Base-by-base conservation (phyloP, 2,888 invertebrate species). In the Dasysyrphus albostriatus region DNA sequence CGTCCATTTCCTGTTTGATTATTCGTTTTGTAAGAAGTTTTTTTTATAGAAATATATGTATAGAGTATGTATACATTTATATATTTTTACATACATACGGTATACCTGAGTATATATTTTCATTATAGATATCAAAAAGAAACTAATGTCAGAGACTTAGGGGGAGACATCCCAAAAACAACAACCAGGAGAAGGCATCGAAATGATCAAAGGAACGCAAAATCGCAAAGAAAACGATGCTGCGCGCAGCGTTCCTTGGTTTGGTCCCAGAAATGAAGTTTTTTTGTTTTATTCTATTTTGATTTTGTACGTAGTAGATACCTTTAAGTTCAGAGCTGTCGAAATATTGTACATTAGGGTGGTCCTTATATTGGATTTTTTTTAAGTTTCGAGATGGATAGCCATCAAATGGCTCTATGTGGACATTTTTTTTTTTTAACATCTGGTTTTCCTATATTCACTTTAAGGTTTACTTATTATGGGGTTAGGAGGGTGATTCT, bases 1-100 rank as follows among this genome's bases (percentile, higher is more conserved):
- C 70, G 75, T 83, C 87, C 75, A 76, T 87, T 87, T 87, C 87
- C 87, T 87, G 87, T 83, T 83, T 56, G 47, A 75, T 79, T 42
- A 32, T 75, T 73, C 47, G 29, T 54, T 54, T 59, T 69, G 34
- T 19, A 16, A 37, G 32, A 29, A 54, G 49, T 74, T 42, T 42
- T 14, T 12, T 61, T 34, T 34, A 32, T 65, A 8, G 3, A 32
- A 37, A 10, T 37, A 8, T 42, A 29, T 49, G 4, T 2, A n/a
- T n/a, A n/a, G n/a, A n/a, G 32, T 32, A 12, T 7, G 6, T 2
- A 14, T 29, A n/a, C 7, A 7, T 29, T n/a, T 16, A 12, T 16
- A 32, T 1, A 29, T 6, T 0, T 65, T 0, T 65, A 32, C 29
- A n/a, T 19, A 44, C 2, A 12, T 39, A 7, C 24, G 24, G 24